phyloP scores from a whole-genome alignment of 2,113 vertebrate species.

The Paramormyrops kingsleyae region DNA sequence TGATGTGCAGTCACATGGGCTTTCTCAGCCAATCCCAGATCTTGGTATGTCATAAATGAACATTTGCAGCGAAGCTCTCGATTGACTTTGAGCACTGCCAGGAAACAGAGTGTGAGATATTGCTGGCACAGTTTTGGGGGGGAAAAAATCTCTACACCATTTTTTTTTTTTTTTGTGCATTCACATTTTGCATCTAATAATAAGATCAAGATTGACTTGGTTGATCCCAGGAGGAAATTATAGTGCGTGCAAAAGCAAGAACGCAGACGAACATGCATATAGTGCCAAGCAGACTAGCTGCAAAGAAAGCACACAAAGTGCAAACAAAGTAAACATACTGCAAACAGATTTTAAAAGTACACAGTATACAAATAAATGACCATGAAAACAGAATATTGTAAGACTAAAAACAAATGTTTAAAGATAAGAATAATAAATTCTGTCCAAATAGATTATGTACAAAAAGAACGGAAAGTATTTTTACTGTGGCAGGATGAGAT shows the following conservation, averaged over 20 bases:
- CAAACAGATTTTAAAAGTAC: background rate
- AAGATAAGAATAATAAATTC: background rate
- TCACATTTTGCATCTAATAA: background rate
- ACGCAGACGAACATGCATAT: background rate
- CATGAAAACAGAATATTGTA: background rate
- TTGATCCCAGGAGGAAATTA: background rate
- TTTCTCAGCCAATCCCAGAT: conserved; percentile 33
- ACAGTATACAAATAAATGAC: background rate
- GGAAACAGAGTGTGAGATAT: background rate
- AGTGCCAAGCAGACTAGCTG: background rate
- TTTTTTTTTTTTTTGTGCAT: background rate
- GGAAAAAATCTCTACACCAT: background rate
- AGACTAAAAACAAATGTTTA: background rate
- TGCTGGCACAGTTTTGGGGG: background rate
- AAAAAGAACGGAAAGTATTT: background rate
- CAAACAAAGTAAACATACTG: background rate
- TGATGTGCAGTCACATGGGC: conserved; percentile 38
- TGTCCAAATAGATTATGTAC: background rate
- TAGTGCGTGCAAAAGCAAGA: background rate
- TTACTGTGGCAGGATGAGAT: background rate
- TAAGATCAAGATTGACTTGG: background rate
- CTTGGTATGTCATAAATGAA: conserved; percentile 19
- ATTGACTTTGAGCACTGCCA: background rate
- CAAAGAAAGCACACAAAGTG: background rate
- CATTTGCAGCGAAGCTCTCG: conserved; percentile 26